Percentiles rank a stretch among this genome's conserved stretches.
Evolutionary conservation across 92 coral and sea anemone genomes (phyloP).

Genomic region (Porites cylindrica): DNA sequence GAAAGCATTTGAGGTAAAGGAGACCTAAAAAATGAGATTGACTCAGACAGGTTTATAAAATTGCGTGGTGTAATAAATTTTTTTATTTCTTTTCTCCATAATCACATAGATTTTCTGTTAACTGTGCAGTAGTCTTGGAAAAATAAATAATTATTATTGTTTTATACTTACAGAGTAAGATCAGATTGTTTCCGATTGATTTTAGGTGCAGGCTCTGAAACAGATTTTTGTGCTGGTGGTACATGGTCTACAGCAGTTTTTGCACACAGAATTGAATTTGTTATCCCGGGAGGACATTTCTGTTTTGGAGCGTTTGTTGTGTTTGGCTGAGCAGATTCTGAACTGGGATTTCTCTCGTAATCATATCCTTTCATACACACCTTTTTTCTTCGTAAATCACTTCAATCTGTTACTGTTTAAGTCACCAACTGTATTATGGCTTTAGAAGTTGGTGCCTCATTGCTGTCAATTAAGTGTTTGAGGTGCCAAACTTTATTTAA

Average conservation of each 20-base stretch:
- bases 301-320: slow-evolving; percentile 79
- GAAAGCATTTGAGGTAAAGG: slow-evolving; percentile 88
- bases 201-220: slow-evolving; percentile 53
- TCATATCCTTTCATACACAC: slow-evolving; percentile 83
- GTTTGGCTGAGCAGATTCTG: slow-evolving; percentile 89
- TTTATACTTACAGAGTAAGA: background rate
- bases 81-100: background rate
- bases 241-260: slow-evolving; percentile 79
- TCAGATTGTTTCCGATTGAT: background rate
- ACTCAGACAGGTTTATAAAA: too few relatives aligned
- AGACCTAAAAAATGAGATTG: background rate
- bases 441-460: too few relatives aligned
- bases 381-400: too few relatives aligned
- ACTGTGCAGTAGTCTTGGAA: too few relatives aligned
- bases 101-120: too few relatives aligned
- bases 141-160: too few relatives aligned
- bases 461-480: too few relatives aligned
- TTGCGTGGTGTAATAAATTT: too few relatives aligned
- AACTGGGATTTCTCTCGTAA: slow-evolving; percentile 89
- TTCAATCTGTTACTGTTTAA: too few relatives aligned
- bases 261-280: slow-evolving; percentile 39
- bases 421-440: too few relatives aligned
- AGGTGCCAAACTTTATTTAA: too few relatives aligned
- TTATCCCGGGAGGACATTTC: slow-evolving; percentile 70
- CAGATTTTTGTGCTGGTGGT: slow-evolving; percentile 80